Evolutionary conservation across 1,140 invertebrate species (phyloP).

Genomic region (Ceratosolen solmsi): DNA sequence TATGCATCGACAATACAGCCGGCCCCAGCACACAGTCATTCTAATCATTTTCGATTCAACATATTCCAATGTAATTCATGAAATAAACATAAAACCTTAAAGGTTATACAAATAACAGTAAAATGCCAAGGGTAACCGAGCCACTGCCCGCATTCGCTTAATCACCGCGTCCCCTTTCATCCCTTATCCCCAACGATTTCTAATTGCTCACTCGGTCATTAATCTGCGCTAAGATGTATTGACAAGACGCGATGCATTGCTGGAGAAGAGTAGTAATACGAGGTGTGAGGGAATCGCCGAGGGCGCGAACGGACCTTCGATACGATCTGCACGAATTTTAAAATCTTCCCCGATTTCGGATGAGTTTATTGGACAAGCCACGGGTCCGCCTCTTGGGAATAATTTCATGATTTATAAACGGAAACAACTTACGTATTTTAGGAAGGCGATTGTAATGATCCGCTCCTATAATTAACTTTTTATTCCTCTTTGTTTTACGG

Average conservation of each 20-base stretch:
- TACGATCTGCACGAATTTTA: background rate
- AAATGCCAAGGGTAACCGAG: background rate
- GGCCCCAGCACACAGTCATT: no score
- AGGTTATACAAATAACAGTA: no score
- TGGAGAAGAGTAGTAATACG: no score
- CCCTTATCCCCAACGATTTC: background rate
- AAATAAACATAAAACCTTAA: no score
- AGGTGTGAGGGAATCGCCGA: background rate
- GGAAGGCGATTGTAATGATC: background rate
- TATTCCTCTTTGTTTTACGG: slow-evolving; percentile 9
- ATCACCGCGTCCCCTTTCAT: background rate
- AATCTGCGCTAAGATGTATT: slow-evolving; percentile 81
- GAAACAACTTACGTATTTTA: background rate
- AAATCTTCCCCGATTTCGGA: background rate
- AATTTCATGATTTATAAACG: slow-evolving; percentile 28
- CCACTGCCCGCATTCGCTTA: background rate
- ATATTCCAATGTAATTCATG: no score
- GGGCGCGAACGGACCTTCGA: background rate
- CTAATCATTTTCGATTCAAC: no score
- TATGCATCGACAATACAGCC: no score
- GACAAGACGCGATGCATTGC: background rate
- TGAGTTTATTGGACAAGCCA: background rate
- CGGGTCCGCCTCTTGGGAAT: background rate
- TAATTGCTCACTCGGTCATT: background rate
- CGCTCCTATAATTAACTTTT: background rate